phyloP scores from a whole-genome alignment of 1,140 invertebrate species.

The Bilobella aurantiaca region DNA sequence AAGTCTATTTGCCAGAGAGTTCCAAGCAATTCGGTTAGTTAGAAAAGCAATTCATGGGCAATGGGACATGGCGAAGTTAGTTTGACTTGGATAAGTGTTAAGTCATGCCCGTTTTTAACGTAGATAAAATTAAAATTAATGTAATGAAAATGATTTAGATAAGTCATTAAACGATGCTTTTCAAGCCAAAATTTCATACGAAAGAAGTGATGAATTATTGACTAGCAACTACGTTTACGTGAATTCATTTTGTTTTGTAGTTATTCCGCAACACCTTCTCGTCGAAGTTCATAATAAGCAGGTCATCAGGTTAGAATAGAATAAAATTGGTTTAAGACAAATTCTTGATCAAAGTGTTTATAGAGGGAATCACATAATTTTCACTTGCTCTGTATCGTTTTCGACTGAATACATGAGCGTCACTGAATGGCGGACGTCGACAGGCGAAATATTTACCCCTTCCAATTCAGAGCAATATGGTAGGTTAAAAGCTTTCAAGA shows the following conservation, averaged over 20 bases:
- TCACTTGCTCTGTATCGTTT: background rate
- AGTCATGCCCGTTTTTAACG: too few species aligned
- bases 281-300: background rate
- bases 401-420: background rate
- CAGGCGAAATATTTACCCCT: background rate
- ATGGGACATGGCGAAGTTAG: background rate
- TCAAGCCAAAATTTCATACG: too few species aligned
- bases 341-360: background rate
- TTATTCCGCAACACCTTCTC: background rate
- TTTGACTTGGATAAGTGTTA: too few species aligned
- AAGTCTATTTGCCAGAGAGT: conserved; percentile 51
- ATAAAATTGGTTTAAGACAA: background rate
- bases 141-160: too few species aligned
- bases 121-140: too few species aligned
- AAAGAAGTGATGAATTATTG: too few species aligned
- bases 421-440: background rate
- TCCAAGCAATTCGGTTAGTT: background rate
- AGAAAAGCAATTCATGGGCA: background rate
- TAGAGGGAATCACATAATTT: background rate
- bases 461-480: background rate
- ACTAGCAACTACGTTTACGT: too few species aligned
- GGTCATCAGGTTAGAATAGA: background rate
- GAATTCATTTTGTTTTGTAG: background rate
- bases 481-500: background rate
- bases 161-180: too few species aligned